A percentile compares a stretch with the other conserved stretches of the same genome.
phyloP scores from a whole-genome alignment of 2,888 invertebrate genomes.

The Cerastoderma edule region DNA sequence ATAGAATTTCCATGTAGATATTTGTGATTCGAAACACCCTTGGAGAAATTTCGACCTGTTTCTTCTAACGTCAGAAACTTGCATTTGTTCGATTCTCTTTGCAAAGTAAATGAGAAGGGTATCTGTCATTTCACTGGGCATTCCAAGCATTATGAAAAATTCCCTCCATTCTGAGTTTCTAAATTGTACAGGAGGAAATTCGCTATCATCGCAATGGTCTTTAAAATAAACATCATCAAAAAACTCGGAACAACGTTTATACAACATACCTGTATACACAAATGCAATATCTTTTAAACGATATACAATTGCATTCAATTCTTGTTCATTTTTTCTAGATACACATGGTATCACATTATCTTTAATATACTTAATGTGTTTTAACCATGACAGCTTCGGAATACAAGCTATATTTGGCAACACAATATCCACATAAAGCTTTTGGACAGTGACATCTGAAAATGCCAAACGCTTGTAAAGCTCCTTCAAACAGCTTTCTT shows the following conservation, averaged over 20 bases:
- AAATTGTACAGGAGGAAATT: conserved; percentile 14
- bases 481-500: background rate
- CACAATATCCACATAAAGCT: conserved; percentile 7
- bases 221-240: background rate
- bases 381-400: background rate
- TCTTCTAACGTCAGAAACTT: background rate
- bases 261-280: background rate
- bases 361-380: conserved; percentile 20
- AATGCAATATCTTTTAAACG: conserved; percentile 11
- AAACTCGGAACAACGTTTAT: background rate
- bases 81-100: conserved; percentile 12
- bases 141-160: conserved; percentile 27
- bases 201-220: background rate
- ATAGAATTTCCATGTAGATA: conserved; percentile 12
- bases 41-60: conserved; percentile 1
- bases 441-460: background rate
- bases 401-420: conserved; percentile 4
- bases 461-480: conserved; percentile 7
- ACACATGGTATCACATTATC: background rate
- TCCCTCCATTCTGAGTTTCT: conserved; percentile 15
- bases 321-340: background rate
- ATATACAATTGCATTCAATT: background rate
- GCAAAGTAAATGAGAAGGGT: conserved; percentile 29
- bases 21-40: background rate
- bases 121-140: conserved; percentile 31